These are phyloP conservation scores for Oplegnathus fasciatus DNA, from an alignment of 2,113 vertebrate species.

Conservation along the genomic window DNA sequence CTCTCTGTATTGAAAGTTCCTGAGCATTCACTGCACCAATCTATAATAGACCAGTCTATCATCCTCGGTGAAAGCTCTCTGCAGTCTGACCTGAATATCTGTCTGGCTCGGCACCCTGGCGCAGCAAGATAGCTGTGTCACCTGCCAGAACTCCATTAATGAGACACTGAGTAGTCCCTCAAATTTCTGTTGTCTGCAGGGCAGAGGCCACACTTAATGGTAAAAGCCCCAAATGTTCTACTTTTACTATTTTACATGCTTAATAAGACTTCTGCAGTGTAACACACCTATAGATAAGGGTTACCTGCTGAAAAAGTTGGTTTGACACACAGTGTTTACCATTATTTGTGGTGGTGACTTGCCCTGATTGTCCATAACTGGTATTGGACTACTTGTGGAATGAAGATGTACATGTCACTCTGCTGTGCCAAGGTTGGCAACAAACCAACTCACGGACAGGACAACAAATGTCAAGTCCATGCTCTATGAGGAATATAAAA, in stretches of 20 bases:
- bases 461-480: constrained; percentile 18
- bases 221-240: neutral
- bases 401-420: constrained; percentile 6
- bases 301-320: neutral
- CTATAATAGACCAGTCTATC: constrained; percentile 66
- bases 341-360: neutral
- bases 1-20: constrained; percentile 35
- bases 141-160: constrained; percentile 58
- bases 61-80: constrained; percentile 58
- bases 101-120: constrained; percentile 63
- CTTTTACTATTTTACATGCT: neutral
- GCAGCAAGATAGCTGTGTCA: constrained; percentile 63
- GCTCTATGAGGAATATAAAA: constrained; percentile 9
- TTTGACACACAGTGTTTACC: neutral
- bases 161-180: constrained; percentile 45
- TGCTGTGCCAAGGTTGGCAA: constrained; percentile 7
- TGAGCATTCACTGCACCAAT: constrained; percentile 53
- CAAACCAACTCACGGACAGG: neutral
- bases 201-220: constrained; percentile 11
- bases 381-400: neutral
- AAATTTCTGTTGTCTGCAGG: constrained; percentile 47
- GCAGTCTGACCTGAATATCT: constrained; percentile 67
- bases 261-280: neutral
- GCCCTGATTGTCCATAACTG: neutral
- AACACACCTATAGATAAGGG: neutral